Percentiles rank a stretch among this genome's conserved stretches.
Evolutionary conservation across 2,888 invertebrate genomes (phyloP).

Genomic region (Agriopis aurantiaria): DNA sequence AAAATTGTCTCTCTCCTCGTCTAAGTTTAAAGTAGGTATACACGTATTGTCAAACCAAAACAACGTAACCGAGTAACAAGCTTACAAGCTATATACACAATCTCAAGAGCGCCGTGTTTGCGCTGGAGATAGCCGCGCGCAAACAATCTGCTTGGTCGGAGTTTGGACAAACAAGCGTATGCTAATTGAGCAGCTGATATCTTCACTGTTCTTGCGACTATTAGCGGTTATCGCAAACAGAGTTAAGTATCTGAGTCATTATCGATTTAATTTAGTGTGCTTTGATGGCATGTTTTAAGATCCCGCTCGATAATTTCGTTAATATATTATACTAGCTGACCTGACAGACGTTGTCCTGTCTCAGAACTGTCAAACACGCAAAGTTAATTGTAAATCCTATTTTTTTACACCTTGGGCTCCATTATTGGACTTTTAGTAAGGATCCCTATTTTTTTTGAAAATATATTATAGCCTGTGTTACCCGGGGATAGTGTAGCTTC

Average conservation of each 20-base stretch:
- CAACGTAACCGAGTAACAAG: slow-evolving; percentile 22
- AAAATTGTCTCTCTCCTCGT: neutral
- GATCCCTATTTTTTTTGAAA: no score
- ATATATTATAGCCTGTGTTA: no score
- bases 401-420: no score
- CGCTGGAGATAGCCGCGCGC: slow-evolving; percentile 24
- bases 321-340: no score
- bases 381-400: no score
- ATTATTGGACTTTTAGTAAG: no score
- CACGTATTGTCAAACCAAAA: slow-evolving; percentile 30
- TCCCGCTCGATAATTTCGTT: no score
- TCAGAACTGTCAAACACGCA: no score
- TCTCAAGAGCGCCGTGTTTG: slow-evolving; percentile 29
- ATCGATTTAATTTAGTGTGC: neutral
- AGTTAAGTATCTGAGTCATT: slow-evolving; percentile 3
- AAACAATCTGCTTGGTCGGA: slow-evolving; percentile 29
- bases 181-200: slow-evolving; percentile 50
- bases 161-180: slow-evolving; percentile 39
- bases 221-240: slow-evolving; percentile 28
- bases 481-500: no score
- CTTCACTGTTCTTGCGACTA: slow-evolving; percentile 37
- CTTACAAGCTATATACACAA: slow-evolving; percentile 28
- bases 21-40: slow-evolving; percentile 16
- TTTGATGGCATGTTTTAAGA: neutral
- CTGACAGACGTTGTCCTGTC: no score